Evolutionary conservation across 2,113 vertebrate genomes (phyloP), one percentile per base, ranked within the genome.

Genomic region (Forbesichthys papilliferus): DNA sequence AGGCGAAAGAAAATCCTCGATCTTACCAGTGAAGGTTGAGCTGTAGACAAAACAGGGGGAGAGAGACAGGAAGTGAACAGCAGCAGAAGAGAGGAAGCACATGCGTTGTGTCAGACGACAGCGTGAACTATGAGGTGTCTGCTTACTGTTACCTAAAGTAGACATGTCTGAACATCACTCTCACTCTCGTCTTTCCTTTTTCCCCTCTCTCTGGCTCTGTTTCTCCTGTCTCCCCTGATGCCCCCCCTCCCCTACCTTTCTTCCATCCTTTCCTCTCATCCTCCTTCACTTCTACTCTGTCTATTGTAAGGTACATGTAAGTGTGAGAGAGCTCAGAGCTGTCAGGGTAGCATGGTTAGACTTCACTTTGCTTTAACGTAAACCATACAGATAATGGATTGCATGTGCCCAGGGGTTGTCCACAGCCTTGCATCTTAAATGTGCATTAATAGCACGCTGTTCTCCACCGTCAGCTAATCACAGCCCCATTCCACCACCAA

Each of bases 61-160:
- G 48, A 42, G 36, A 61, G 33, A 80, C 34, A 66, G 75, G 14
- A 51, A 16, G 27, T 52, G 33, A 18, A 52, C 48, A 49, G 65
- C 52, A 69, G 61, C 69, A 56, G 64, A 59, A 54, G 48, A 71
- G 60, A 65, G 42, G 84, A 87, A 80, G 84, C 75, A 64, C 59
- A 48, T 77, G 82, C 73, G 67, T 75, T 74, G 27, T 80, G 74
- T 86, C 76, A 84, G 55, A 11, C 69, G 49, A 71, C 64, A 49
- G 62, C 69, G 61, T 47, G 46, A 66, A 74, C 79, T 68, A 62
- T 48, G 61, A 74, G 55, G 33, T 36, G 77, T 81, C 86, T 88
- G 88, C 73, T 78, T 72, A 68, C 46, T 87, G 86, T 89, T 82
- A 79, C 75, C 66, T 80, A 75, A 42, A 56, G 9, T 56, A 63